Percentiles rank a stretch among this genome's conserved stretches.
phyloP scores from a whole-genome alignment of 2,113 vertebrate genomes.

The Rhodinocichla rosea region DNA sequence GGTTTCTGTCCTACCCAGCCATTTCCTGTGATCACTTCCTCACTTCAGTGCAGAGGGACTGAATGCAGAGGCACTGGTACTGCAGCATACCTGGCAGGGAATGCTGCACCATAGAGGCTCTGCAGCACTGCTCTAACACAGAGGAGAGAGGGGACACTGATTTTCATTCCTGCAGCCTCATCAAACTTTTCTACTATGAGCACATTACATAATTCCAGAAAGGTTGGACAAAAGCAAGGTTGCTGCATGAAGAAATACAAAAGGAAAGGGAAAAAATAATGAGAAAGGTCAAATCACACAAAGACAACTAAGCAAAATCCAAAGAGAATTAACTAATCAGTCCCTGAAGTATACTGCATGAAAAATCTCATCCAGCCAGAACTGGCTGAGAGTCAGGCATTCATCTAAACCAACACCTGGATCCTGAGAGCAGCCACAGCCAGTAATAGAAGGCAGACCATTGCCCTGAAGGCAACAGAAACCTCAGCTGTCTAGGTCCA shows the following conservation, averaged over 20 bases:
- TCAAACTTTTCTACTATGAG: background rate
- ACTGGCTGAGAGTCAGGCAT: background rate
- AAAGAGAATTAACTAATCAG: background rate
- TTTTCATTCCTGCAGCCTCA: background rate
- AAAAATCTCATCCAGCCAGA: background rate
- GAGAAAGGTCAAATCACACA: background rate
- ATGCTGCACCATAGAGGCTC: background rate
- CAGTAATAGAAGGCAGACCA: background rate
- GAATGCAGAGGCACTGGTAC: slow-evolving; percentile 3
- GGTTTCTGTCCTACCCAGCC: background rate
- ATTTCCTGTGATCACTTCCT: background rate
- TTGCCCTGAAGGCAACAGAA: background rate
- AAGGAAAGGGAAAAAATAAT: background rate
- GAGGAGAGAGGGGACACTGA: background rate
- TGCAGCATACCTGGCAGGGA: slow-evolving; percentile 41
- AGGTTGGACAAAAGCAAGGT: background rate
- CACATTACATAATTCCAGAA: background rate
- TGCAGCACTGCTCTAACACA: background rate
- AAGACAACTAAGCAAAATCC: background rate
- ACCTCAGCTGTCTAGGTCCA: background rate
- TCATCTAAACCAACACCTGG: background rate
- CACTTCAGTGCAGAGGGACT: background rate
- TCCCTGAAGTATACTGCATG: background rate
- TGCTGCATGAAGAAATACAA: background rate
- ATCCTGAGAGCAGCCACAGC: background rate